Percentiles rank a stretch among this genome's conserved stretches.
These are phyloP conservation scores for Ormyrus pomaceus DNA, from an alignment of 2,888 invertebrate species.

Conservation along the genomic window DNA sequence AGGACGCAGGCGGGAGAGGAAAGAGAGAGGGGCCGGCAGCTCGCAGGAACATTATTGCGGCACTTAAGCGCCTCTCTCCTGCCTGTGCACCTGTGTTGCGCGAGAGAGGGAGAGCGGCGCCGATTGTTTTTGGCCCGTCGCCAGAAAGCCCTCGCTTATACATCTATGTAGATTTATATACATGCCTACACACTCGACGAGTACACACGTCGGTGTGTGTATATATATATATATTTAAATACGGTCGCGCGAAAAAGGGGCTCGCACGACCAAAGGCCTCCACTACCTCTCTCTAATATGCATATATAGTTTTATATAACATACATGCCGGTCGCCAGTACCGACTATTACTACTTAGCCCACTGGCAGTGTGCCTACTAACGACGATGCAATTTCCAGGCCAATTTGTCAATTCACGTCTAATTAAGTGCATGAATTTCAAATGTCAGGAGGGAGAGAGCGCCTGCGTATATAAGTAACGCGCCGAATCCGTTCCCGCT, in stretches of 20 bases:
- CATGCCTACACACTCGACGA: neutral
- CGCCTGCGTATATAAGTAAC: neutral
- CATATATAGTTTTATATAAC: constrained; percentile 13
- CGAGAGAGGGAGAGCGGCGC: neutral
- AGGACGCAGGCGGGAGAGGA: neutral
- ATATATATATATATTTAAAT: neutral
- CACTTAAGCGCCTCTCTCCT: constrained; percentile 25
- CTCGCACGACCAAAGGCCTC: constrained; percentile 33
- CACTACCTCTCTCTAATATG: constrained; percentile 14
- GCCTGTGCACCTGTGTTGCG: constrained; percentile 22
- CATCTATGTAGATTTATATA: neutral
- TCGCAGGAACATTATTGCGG: constrained; percentile 38
- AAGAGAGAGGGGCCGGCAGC: neutral
- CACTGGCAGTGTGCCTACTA: constrained; percentile 8
- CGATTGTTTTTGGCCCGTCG: constrained; percentile 51
- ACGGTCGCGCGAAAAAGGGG: neutral
- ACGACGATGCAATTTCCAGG: constrained; percentile 62
- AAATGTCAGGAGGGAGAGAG: constrained; percentile 28
- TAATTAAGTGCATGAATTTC: constrained; percentile 44
- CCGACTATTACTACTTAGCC: neutral
- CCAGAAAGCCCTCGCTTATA: constrained; percentile 25
- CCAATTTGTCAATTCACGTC: constrained; percentile 46
- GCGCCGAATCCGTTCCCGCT: no score
- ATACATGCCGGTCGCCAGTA: constrained; percentile 24
- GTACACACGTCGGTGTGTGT: neutral